phyloP scores from a whole-genome alignment of 2,113 vertebrate species.

The Amazona vittata region DNA sequence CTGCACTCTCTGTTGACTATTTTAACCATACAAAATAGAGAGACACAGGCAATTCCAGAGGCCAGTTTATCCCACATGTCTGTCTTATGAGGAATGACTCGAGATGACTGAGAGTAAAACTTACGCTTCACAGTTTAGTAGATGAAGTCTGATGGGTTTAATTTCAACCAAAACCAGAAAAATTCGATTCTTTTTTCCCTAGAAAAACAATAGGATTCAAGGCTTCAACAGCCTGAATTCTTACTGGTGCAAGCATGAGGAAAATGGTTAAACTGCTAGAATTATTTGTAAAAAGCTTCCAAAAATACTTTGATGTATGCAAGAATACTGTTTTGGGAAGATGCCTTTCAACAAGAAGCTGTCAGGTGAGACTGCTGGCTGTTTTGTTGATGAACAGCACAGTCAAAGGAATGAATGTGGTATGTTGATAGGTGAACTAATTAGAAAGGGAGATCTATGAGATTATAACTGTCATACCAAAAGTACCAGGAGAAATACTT shows the following conservation, averaged over 20 bases:
- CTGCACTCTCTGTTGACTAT: not conserved
- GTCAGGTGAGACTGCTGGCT: not conserved
- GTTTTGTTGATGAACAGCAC: not conserved
- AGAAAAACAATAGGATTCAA: not conserved
- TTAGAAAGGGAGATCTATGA: not conserved
- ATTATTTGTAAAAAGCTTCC: not conserved
- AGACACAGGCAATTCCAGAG: not conserved
- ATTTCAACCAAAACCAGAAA: not conserved
- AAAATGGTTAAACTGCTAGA: not conserved
- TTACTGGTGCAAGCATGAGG: not conserved
- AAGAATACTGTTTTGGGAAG: not conserved
- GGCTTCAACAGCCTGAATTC: not conserved
- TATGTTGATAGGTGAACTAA: not conserved
- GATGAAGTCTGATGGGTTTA: not conserved
- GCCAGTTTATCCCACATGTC: accelerated
- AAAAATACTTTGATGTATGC: not conserved
- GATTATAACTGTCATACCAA: not conserved
- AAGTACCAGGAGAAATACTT: not conserved
- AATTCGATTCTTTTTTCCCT: not conserved
- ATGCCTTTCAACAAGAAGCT: not conserved
- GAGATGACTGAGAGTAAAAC: not conserved
- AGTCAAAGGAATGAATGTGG: not conserved
- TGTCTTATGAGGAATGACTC: not conserved
- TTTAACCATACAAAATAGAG: not conserved
- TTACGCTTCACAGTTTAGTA: not conserved